phyloP scores from a whole-genome alignment of 2,888 invertebrate species.

The Rhagonycha fulva region DNA sequence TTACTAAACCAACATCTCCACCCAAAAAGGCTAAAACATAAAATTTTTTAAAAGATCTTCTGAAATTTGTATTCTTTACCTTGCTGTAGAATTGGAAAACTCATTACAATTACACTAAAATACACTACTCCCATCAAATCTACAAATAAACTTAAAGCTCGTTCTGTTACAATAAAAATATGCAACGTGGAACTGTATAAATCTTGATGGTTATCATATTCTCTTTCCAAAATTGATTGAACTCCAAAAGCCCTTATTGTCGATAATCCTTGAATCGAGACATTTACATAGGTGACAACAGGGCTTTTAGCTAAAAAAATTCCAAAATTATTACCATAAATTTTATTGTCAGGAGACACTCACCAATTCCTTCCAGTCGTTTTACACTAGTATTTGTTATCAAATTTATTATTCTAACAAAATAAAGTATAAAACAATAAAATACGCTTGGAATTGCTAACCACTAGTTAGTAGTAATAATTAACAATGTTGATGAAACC shows the following conservation, averaged over 20 bases:
- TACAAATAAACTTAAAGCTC: slow-evolving; percentile 58
- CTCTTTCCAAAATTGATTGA: slow-evolving; percentile 61
- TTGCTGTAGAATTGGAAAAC: background rate
- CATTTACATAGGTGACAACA: slow-evolving; percentile 72
- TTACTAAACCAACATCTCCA: slow-evolving; percentile 48
- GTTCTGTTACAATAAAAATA: slow-evolving; percentile 61
- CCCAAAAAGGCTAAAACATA: slow-evolving; percentile 42
- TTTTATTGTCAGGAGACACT: slow-evolving; percentile 51
- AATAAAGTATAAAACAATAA: slow-evolving; percentile 74
- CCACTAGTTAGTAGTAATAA: slow-evolving; percentile 75
- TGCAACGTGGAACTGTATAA: slow-evolving; percentile 73
- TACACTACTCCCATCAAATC: slow-evolving; percentile 61
- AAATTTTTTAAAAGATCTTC: background rate
- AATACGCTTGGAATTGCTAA: slow-evolving; percentile 72
- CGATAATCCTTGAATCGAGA: slow-evolving; percentile 71
- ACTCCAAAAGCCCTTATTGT: slow-evolving; percentile 72
- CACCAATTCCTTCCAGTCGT: slow-evolving; percentile 79
- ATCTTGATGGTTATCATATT: slow-evolving; percentile 64
- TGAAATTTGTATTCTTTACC: background rate
- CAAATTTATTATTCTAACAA: slow-evolving; percentile 77
- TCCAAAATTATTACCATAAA: background rate
- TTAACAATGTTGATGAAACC: slow-evolving; percentile 80
- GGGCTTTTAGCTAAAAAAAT: slow-evolving; percentile 71
- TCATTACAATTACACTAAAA: slow-evolving; percentile 22
- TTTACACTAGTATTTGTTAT: slow-evolving; percentile 81